phyloP scores from a whole-genome alignment of 2,888 invertebrate genomes.

The Sphaerophoria taeniata region DNA sequence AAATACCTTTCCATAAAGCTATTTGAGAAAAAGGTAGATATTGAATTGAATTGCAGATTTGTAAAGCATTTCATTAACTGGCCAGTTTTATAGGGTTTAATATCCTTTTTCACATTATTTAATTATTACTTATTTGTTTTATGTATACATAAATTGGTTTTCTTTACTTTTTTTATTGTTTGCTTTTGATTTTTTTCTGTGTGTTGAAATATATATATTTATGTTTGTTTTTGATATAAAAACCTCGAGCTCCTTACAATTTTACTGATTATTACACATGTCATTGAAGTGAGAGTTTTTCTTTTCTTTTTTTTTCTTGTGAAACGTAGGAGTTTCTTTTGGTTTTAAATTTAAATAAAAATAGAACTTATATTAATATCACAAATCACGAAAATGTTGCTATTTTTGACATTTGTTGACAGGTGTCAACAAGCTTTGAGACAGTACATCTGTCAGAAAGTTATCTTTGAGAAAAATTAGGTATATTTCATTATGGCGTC shows the following conservation, averaged over 20 bases:
- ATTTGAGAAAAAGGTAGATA: slow-evolving; percentile 64
- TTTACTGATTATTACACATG: slow-evolving; percentile 69
- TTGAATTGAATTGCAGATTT: slow-evolving; percentile 65
- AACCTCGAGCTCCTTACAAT: slow-evolving; percentile 64
- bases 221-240: slow-evolving; percentile 68
- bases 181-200: slow-evolving; percentile 38
- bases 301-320: neutral
- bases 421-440: neutral
- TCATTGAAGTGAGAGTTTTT: slow-evolving; percentile 64
- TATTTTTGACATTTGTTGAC: neutral
- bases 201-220: slow-evolving; percentile 42
- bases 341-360: slow-evolving; percentile 69
- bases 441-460: too few species aligned
- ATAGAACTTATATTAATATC: slow-evolving; percentile 26
- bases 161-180: slow-evolving; percentile 36
- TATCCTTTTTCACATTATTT: slow-evolving; percentile 48
- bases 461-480: too few species aligned
- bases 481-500: too few species aligned
- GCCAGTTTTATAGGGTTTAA: slow-evolving; percentile 65
- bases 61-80: slow-evolving; percentile 72
- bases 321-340: slow-evolving; percentile 77
- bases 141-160: slow-evolving; percentile 69
- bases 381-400: slow-evolving; percentile 17
- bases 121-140: slow-evolving; percentile 33
- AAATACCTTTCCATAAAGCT: slow-evolving; percentile 67